Base-by-base conservation (phyloP, 30 jellyfish, hydroid and myxozoan genomes). In the Hydractinia echinata region DNA sequence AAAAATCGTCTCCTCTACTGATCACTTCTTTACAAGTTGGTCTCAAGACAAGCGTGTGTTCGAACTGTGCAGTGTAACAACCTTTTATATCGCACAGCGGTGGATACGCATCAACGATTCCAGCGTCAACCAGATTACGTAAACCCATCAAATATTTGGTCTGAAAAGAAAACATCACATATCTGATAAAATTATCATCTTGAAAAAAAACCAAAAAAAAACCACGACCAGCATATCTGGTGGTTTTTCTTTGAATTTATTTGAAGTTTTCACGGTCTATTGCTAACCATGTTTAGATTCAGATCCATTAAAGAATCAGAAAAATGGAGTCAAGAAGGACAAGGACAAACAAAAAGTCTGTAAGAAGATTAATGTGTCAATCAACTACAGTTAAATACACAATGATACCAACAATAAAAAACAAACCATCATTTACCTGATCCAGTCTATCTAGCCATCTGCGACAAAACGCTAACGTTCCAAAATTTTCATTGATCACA, bases 21-120 rank as follows among this genome's bases (percentile, higher is more conserved):
- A 94, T 66, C 11, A 94, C 99, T 79, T 94, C 99, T 82, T 94
- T 94, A 82, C 99, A 94, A 66, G 96, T 94, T 44, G 99, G 99
- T 77, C 97, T 70, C 4, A 94, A 86, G 67, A 94, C 77, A 53
- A 94, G 74, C 14, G 99, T 94, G 56, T 94, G 99, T 61, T 94
- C 99, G 72, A 64, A 94, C 56, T 94, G 99, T 61, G 99, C 97
- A 5, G 99, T 94, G 73, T 85, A 94, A 77, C 99, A 88, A 19
- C 96, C 97, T 85, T 94, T 94, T 8, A 94, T 86, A 86, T 94
- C 99, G 83, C 99, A 94, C n/a, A 94, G 71, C 5, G 99, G 99
- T 39, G 99, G 99, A 72, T 94, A 94, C 5, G 96, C 98, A 81
- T 94, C 99, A 54, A 94, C 97, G 15, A 94, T 83, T 11, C 99